phyloP scores from a whole-genome alignment of 2,113 vertebrate genomes.

The Tachysurus fulvidraco region DNA sequence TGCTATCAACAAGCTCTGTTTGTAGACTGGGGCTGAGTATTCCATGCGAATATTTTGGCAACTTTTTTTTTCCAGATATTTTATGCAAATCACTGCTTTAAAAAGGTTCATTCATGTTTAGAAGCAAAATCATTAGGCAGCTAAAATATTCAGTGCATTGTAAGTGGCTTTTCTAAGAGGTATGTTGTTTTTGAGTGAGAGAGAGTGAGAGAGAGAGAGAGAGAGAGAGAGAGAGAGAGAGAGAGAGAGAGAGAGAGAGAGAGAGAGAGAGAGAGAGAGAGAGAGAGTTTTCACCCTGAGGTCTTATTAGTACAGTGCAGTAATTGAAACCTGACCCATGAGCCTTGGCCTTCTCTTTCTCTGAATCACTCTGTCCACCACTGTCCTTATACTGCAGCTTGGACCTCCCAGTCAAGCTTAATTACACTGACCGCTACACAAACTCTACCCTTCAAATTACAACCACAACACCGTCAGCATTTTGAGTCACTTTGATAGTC shows the following conservation, averaged over 20 bases:
- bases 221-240: not conserved
- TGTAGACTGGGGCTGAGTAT: no score
- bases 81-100: not conserved
- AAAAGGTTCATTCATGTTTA: not conserved
- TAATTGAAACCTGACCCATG: conserved; percentile 23
- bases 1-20: no score
- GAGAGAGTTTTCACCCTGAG: no score
- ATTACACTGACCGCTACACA: not conserved
- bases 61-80: not conserved
- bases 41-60: no score
- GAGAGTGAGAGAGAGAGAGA: not conserved
- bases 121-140: not conserved
- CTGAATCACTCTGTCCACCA: not conserved
- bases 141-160: not conserved
- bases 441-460: not conserved
- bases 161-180: not conserved
- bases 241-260: not conserved
- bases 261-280: not conserved
- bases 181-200: not conserved
- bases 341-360: not conserved
- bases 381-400: not conserved
- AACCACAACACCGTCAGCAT: not conserved
- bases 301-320: conserved; percentile 21
- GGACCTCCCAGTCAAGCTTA: not conserved
- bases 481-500: not conserved